These are phyloP conservation scores for Phortica magna DNA, from an alignment of 2,888 invertebrate genomes.

Conservation along the genomic window DNA sequence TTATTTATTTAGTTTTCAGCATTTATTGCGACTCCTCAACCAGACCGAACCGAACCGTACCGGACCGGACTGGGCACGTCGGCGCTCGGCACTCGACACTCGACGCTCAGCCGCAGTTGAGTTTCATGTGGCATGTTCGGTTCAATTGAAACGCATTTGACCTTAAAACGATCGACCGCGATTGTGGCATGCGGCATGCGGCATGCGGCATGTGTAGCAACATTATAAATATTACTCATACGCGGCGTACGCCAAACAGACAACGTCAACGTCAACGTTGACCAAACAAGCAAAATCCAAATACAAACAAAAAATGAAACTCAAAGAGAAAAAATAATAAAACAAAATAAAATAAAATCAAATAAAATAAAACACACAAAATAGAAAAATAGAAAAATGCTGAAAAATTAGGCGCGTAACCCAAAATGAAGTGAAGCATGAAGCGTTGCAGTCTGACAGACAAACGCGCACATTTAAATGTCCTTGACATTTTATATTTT, in stretches of 20 bases:
- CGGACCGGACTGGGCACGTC: too few species aligned
- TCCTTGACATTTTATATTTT: conserved; percentile 34
- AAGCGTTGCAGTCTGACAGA: conserved; percentile 7
- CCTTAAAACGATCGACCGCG: conserved; percentile 16
- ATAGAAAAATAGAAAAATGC: neutral
- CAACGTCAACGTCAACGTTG: neutral
- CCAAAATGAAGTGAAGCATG: conserved; percentile 41
- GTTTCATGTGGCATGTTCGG: neutral
- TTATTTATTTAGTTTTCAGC: conserved; percentile 1
- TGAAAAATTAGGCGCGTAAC: conserved; percentile 42
- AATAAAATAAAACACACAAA: neutral
- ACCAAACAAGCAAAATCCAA: conserved; percentile 11
- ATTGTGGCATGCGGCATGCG: neutral
- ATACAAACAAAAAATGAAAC: neutral
- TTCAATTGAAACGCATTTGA: conserved; percentile 3
- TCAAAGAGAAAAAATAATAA: conserved; percentile 15
- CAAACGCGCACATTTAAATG: conserved; percentile 47
- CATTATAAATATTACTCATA: conserved; percentile 47
- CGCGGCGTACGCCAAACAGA: conserved; percentile 1
- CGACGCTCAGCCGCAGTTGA: too few species aligned
- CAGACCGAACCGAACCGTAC: too few species aligned
- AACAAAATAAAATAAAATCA: conserved; percentile 8
- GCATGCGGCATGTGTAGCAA: conserved; percentile 4
- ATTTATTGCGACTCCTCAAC: too few species aligned
- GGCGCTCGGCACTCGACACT: too few species aligned